These are phyloP conservation scores for Bos javanicus DNA, from an alignment of 2,113 vertebrate genomes.

Conservation along the genomic window DNA sequence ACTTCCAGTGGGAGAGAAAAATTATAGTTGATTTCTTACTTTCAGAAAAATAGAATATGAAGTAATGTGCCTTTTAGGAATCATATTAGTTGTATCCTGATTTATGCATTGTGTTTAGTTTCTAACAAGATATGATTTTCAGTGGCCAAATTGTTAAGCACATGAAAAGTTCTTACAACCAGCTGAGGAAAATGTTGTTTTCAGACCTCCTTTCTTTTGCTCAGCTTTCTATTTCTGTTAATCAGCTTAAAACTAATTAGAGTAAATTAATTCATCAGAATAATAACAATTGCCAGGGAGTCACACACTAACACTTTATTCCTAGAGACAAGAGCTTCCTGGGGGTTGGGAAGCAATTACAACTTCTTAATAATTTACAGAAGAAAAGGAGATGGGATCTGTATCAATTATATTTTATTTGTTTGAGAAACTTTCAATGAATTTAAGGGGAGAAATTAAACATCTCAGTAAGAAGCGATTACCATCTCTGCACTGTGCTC, in stretches of 20 bases:
- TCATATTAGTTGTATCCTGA: neutral
- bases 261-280: constrained; percentile 80
- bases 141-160: constrained; percentile 50
- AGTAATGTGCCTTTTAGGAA: neutral
- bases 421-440: constrained; percentile 32
- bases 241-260: constrained; percentile 77
- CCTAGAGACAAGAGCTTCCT: constrained; percentile 67
- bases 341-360: constrained; percentile 76
- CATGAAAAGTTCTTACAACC: constrained; percentile 12
- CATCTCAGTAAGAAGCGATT: constrained; percentile 50
- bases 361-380: constrained; percentile 69
- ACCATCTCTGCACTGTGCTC: neutral
- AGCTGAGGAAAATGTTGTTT: constrained; percentile 43
- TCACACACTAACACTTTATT: constrained; percentile 70
- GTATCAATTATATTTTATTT: constrained; percentile 59
- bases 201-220: constrained; percentile 57
- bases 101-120: constrained; percentile 23
- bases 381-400: neutral
- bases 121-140: constrained; percentile 53
- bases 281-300: constrained; percentile 77
- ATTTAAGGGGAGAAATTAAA: constrained; percentile 43
- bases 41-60: constrained; percentile 20
- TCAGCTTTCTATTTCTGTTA: constrained; percentile 67
- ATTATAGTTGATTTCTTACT: constrained; percentile 26
- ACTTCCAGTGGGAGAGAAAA: neutral